Evolutionary conservation across 2,888 invertebrate species (phyloP), one percentile per base, ranked within the genome.

Genomic region (Melikaiella ostensackeni): DNA sequence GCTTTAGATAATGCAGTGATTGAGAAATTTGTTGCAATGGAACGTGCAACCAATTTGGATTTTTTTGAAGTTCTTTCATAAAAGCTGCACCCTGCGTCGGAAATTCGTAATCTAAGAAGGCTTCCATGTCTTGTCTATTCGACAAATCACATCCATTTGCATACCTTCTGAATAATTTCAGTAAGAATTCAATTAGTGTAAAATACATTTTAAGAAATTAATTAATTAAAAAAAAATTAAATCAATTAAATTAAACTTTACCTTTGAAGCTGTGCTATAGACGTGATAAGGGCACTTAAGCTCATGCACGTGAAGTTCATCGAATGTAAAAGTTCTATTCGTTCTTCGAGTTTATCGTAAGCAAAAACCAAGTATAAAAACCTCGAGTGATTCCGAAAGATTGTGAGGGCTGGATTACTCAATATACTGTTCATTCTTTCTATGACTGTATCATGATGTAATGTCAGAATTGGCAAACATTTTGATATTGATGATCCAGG

Each of bases 1-100:
- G 19, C 24, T 46, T 70, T 16, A 70, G n/a, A 19, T 46, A 70
- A 19, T 30, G 46, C 9, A 50, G 2, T 46, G 66, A 46, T 9
- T 70, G 27, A 24, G 27, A 46, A 16, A 70, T 70, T 46, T 70
- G 66, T 27, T 9, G 27, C 30, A 70, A 27, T 24, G 42, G 46
- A 30, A 70, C n/a, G n/a, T 46, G 50, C 16, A 24, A n/a, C 66
- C 66, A 70, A 42, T 70, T 50, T n/a, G 27, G 9, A 70, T 70
- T 70, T 7, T 50, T 46, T 13, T 5, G 21, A 16, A 70, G 46
- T 46, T 70, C 46, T n/a, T 1, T 9, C 9, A 8, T 46, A 5
- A 70, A 50, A 50, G 8, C 19, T 70, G 21, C 19, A 27, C 38
- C 30, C 16, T 27, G 16, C 0, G 13, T 13, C 9, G 66, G 46